phyloP scores from a whole-genome alignment of 2,113 vertebrate genomes.

The Archocentrus centrarchus region DNA sequence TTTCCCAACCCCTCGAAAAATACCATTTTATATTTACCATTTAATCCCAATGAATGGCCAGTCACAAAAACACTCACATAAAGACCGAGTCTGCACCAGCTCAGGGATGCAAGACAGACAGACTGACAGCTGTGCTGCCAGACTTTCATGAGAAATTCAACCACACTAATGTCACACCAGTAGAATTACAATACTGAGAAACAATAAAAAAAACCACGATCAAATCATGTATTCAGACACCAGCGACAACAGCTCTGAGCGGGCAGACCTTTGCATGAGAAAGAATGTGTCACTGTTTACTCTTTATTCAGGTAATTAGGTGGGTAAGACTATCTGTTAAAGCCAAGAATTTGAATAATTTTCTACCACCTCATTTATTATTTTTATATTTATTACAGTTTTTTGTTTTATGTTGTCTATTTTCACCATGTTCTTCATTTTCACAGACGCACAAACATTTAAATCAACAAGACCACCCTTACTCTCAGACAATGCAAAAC shows the following conservation, averaged over 20 bases:
- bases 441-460: background rate
- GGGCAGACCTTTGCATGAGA: background rate
- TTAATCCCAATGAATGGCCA: background rate
- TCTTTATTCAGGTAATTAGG: background rate
- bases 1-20: background rate
- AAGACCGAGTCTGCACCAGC: no score
- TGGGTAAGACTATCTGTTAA: background rate
- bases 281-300: background rate
- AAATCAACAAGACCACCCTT: slow-evolving; percentile 17
- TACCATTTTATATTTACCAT: background rate
- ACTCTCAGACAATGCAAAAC: slow-evolving; percentile 7
- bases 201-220: background rate
- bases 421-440: background rate
- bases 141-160: background rate
- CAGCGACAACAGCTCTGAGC: background rate
- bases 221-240: background rate
- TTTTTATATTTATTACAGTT: no score
- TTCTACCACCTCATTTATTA: background rate
- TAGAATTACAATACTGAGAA: background rate
- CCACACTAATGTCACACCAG: background rate
- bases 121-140: background rate
- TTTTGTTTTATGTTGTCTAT: background rate
- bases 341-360: background rate
- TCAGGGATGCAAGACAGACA: no score
- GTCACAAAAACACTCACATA: background rate